These are phyloP conservation scores for Lagocephalus sceleratus DNA, from an alignment of 2,797 vertebrate genomes.

Conservation along the genomic window DNA sequence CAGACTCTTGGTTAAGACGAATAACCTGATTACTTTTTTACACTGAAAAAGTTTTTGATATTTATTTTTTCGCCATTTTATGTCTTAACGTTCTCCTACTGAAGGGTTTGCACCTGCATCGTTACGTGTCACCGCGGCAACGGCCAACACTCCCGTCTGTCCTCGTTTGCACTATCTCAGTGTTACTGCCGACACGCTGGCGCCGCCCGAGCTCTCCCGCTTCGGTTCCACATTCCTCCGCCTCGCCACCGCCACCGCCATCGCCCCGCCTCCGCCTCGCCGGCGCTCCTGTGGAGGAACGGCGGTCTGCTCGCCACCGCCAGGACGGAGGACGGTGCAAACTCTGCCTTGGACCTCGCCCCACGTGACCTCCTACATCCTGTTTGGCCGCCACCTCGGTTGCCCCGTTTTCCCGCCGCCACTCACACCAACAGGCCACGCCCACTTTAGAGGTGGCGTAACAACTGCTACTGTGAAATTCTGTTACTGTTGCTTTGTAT, in stretches of 20 bases:
- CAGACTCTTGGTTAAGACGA: conserved; percentile 97
- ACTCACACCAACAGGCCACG: conserved; percentile 49
- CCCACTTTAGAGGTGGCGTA: conserved; percentile 69
- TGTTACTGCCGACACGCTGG: conserved; percentile 91
- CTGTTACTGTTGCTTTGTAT: conserved; percentile 67
- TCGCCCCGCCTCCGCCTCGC: too few species aligned
- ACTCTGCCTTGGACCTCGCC: conserved; percentile 21
- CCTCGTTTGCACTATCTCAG: conserved; percentile 99
- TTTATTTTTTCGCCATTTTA: conserved; percentile 98
- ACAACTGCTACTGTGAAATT: conserved; percentile 80
- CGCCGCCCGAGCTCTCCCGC: conserved; percentile 66
- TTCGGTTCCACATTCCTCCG: conserved; percentile 55
- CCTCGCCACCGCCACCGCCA: conserved; percentile 31
- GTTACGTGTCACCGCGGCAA: conserved; percentile 84
- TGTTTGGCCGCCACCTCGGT: conserved; percentile 13
- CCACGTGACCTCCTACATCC: conserved; percentile 10
- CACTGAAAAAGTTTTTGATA: conserved; percentile 99
- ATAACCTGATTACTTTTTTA: conserved; percentile 99
- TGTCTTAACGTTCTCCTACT: conserved; percentile 99
- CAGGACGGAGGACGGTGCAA: conserved; percentile 13
- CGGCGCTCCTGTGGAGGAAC: conserved; percentile 47
- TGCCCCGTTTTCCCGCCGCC: conserved; percentile 27
- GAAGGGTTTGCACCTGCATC: conserved; percentile 92
- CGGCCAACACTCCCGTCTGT: conserved; percentile 80
- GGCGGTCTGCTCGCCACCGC: too few species aligned